Evolutionary conservation across 92 coral and sea anemone genomes (phyloP), one percentile per base, ranked within the genome.

Genomic region (Hydrozoanthus gracilis): DNA sequence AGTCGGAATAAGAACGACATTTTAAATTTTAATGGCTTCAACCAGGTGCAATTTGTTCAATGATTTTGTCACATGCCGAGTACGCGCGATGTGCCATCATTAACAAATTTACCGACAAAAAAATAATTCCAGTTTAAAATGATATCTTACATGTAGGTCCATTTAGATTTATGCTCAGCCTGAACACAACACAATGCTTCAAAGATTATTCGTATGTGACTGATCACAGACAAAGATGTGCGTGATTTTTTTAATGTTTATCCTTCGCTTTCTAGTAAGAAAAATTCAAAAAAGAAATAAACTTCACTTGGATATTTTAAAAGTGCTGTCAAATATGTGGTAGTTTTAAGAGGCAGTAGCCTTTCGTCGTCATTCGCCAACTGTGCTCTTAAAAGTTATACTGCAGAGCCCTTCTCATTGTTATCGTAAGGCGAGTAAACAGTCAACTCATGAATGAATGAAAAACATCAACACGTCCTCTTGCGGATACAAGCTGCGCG

Each of bases 11-110:
- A 91, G 77, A 82, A 79, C 71, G 66, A 66, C 77, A 71, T 88
- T 84, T 87, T 60, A 88, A 91, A 91, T 71, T 91, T 91, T 91
- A 91, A 91, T 91, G 87, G 64, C 76, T 76, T 49, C 46, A 7
- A 51, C 91, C 93, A 91, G 93, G 88, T 91, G 93, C 91, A 44
- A 2, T 45, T 58, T 12, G 8, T 35, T 20, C 74, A 80, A 5
- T 49, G 44, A 65, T 80, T 80, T 12, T 51, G 46, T 80, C 85
- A 17, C 61, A 80, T 62, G 48, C 46, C 47, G 60, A 62, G 48
- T 46, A 17, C 54, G 48, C 17, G 6, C 61, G 50, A 18, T 5
- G 73, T 27, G 46, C 39, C 15, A 64, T 7, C 70, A 64, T 64
- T 64, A 64, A 64, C 61, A 27, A 74, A 15, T 49, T 74, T 74